A percentile compares a stretch with the other conserved stretches of the same genome.
Conservation (phyloP, 2,797 vertebrate genomes). For the Catostomus latipinnis region DNA sequence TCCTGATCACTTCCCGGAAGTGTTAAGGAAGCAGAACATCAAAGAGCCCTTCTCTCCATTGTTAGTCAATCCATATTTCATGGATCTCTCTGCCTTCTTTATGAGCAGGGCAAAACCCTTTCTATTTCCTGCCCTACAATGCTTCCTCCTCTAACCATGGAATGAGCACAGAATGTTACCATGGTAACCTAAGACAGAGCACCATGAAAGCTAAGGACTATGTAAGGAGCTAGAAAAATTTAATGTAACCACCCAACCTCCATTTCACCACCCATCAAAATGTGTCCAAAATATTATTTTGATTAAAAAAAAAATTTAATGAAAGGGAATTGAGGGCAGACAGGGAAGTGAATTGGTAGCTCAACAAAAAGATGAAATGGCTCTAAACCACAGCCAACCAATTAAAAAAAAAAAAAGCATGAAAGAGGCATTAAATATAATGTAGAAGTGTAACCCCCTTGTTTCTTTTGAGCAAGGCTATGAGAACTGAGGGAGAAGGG, state of each 20-base stretch:
- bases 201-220: slow-evolving; percentile 53
- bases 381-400: slow-evolving; percentile 33
- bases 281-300: slow-evolving; percentile 30
- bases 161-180: slow-evolving; percentile 46
- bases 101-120: slow-evolving; percentile 26
- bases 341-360: slow-evolving; percentile 28
- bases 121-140: slow-evolving; percentile 39
- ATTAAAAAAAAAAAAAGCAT: not conserved
- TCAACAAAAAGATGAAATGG: slow-evolving; percentile 37
- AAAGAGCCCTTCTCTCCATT: slow-evolving; percentile 48
- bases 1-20: slow-evolving; percentile 54
- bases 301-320: slow-evolving; percentile 21
- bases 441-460: slow-evolving; percentile 12
- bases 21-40: slow-evolving; percentile 30
- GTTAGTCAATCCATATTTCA: slow-evolving; percentile 37
- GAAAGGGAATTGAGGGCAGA: slow-evolving; percentile 10
- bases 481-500: slow-evolving; percentile 19
- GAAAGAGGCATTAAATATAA: slow-evolving; percentile 14
- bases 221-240: slow-evolving; percentile 42
- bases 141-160: slow-evolving; percentile 13
- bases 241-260: not conserved
- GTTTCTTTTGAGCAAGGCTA: not conserved
- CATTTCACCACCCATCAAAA: slow-evolving; percentile 10
- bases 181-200: slow-evolving; percentile 53
- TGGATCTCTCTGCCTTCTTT: slow-evolving; percentile 35